Base-by-base conservation (phyloP, 2,113 vertebrate genomes). In the Aegithalos caudatus region DNA sequence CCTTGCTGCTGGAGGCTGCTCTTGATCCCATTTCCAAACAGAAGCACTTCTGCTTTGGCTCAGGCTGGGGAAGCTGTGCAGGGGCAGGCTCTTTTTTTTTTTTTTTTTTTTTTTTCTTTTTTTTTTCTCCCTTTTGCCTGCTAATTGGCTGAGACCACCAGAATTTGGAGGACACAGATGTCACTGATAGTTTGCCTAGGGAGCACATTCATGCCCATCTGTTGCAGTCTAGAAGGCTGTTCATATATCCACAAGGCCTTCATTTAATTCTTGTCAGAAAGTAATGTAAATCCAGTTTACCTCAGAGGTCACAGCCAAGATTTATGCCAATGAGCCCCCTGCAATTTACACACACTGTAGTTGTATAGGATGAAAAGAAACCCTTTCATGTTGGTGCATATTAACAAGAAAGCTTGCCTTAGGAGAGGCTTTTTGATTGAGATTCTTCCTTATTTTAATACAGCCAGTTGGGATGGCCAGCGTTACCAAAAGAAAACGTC, bases 191-290 rank as follows among this genome's bases (percentile, higher is more conserved):
- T 98, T 98, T 98, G 98, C 98, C 98, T 98, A 98, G 98, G 98
- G 98, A 98, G 97, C 98, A 98, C 98, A 98, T 98, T 98, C 98
- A 98, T 97, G 98, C 98, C 98, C 98, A 98, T 98, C 98, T 98
- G 98, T 98, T 98, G 98, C 98, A 94, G 98, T 98, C 98, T 98
- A 96, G 97, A 97, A 98, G 98, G 97, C 98, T 98, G 98, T 98
- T 98, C 98, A 94, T 98, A 98, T 98, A 98, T 97, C 98, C 98
- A 98, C 98, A 98, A 98, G 98, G 98, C 98, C 98, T 97, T 98
- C 98, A 98, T 98, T 98, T 98, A 98, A 98, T 98, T 98, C 98
- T 98, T 98, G 98, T 98, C 98, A 98, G 98, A 98, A 98, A 98
- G 98, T 98, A 98, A 98, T 98, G 98, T 98, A 98, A 98, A 98